Evolutionary conservation across 1,140 invertebrate species (phyloP).

Genomic region (Cotesia chilonis): DNA sequence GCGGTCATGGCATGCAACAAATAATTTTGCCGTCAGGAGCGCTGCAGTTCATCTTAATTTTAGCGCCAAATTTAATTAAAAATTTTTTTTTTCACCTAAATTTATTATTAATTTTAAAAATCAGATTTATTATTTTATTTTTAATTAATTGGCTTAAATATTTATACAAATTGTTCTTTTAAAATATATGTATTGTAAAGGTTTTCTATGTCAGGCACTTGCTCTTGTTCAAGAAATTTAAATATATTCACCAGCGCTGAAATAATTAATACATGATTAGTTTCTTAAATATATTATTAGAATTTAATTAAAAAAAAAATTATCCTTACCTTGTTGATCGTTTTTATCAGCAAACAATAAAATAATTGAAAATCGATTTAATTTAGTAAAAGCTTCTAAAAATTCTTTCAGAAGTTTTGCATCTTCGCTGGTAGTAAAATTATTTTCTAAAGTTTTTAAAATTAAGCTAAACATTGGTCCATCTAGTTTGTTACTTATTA

Average conservation of each 20-base stretch:
- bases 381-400: slow-evolving; percentile 41
- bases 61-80: too few relatives aligned
- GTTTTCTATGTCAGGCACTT: background rate
- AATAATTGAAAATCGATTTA: slow-evolving; percentile 48
- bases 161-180: background rate
- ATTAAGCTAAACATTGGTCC: slow-evolving; percentile 51
- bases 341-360: slow-evolving; percentile 47
- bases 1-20: too few relatives aligned
- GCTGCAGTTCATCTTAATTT: too few relatives aligned
- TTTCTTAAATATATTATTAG: background rate
- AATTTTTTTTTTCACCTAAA: too few relatives aligned
- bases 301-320: too few relatives aligned
- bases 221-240: background rate
- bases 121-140: too few relatives aligned
- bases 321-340: slow-evolving; percentile 49
- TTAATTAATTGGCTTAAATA: too few relatives aligned
- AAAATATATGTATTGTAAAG: background rate
- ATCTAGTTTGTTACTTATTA: slow-evolving; percentile 53
- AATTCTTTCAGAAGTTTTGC: slow-evolving; percentile 39
- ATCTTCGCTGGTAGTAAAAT: slow-evolving; percentile 47
- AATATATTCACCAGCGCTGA: background rate
- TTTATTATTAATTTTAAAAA: too few relatives aligned
- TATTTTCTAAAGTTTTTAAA: slow-evolving; percentile 45
- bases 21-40: too few relatives aligned
- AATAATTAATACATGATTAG: background rate